A percentile compares a stretch with the other conserved stretches of the same genome.
Evolutionary conservation across 2,797 vertebrate species (phyloP).

Genomic region (Onychomys torridus): DNA sequence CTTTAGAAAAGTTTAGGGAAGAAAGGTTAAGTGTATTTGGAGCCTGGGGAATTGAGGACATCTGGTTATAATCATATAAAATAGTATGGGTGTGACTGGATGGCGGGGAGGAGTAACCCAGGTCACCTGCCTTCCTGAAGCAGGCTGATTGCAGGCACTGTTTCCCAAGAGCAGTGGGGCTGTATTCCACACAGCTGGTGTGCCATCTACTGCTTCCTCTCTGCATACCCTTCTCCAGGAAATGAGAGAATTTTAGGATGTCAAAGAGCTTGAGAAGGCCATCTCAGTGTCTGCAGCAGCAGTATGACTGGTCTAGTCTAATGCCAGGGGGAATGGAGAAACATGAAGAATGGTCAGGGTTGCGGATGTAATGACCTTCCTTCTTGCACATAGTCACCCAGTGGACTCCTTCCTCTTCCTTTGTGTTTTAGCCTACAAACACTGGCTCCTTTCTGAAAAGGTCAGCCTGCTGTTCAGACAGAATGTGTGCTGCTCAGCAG

Average conservation of each 20-base stretch:
- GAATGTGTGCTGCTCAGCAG: conserved; percentile 55
- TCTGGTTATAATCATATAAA: conserved; percentile 26
- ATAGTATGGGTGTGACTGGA: background rate
- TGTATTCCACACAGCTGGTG: background rate
- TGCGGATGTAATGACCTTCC: background rate
- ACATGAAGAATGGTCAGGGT: background rate
- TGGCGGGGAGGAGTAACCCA: background rate
- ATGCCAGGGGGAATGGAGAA: background rate
- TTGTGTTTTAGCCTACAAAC: conserved; percentile 63
- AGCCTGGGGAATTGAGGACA: conserved; percentile 23
- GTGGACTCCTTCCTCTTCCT: conserved; percentile 7
- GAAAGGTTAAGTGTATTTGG: conserved; percentile 46
- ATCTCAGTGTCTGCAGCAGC: background rate
- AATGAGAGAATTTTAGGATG: conserved; percentile 24
- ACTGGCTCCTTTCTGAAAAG: conserved; percentile 67
- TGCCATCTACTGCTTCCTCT: background rate
- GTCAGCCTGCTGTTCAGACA: conserved; percentile 56
- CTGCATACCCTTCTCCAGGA: background rate
- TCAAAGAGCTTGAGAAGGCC: background rate
- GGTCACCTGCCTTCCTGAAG: background rate
- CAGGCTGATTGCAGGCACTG: background rate
- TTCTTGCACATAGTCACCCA: background rate
- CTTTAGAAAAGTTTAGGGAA: conserved; percentile 36
- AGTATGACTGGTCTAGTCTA: background rate
- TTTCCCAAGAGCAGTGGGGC: background rate